Evolutionary conservation across 2,113 vertebrate species (phyloP).

Genomic region (Anser cygnoides): DNA sequence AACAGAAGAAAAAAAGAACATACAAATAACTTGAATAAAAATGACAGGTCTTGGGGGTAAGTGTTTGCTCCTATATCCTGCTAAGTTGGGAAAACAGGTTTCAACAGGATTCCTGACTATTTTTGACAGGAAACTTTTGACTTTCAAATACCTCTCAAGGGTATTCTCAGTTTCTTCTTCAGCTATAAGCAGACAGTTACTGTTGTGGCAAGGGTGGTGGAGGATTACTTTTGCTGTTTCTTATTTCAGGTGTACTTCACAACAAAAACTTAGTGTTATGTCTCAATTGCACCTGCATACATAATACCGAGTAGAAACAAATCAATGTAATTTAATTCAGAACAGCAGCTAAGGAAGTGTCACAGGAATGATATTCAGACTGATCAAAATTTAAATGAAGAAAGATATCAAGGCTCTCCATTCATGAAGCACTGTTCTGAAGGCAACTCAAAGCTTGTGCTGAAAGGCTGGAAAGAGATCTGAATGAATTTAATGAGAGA

Average conservation of each 20-base stretch:
- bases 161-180: not conserved
- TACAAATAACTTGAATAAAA: not conserved
- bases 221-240: not conserved
- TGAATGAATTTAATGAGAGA: not conserved
- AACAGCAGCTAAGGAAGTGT: not conserved
- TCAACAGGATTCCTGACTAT: not conserved
- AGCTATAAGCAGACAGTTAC: not conserved
- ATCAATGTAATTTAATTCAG: conserved; percentile 17
- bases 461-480: not conserved
- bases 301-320: not conserved
- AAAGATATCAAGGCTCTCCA: not conserved
- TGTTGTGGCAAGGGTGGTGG: not conserved
- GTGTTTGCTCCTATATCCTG: not conserved
- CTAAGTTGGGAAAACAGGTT: not conserved
- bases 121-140: not conserved
- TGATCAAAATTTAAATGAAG: conserved; percentile 34
- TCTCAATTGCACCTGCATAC: not conserved
- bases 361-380: not conserved
- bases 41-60: not conserved
- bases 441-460: not conserved
- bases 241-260: not conserved
- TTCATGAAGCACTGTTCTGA: not conserved
- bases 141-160: not conserved
- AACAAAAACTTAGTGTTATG: not conserved
- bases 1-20: not conserved